phyloP scores from a whole-genome alignment of 2,113 vertebrate genomes.

The Tetrax tetrax region DNA sequence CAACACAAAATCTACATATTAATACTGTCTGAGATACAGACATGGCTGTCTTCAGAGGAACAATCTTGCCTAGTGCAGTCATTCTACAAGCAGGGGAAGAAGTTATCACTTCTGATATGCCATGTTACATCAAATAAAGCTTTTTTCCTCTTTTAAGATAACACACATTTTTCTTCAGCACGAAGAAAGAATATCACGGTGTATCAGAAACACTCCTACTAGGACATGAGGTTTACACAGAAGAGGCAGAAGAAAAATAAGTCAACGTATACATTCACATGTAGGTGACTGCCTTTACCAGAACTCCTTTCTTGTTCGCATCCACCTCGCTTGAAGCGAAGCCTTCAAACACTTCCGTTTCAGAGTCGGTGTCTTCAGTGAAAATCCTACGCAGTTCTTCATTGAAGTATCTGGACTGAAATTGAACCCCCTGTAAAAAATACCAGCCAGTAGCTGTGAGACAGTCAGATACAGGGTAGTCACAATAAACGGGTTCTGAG shows the following conservation, averaged over 20 bases:
- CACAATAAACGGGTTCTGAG: neutral
- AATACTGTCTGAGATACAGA: neutral
- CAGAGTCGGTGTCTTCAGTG: slow-evolving; percentile 89
- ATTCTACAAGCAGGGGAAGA: neutral
- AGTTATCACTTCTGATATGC: neutral
- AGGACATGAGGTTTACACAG: neutral
- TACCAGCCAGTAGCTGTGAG: neutral
- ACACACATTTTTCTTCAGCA: neutral
- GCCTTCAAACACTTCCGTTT: slow-evolving; percentile 86
- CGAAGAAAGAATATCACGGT: neutral
- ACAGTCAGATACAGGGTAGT: neutral
- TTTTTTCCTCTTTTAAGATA: neutral
- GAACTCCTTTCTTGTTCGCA: slow-evolving; percentile 45
- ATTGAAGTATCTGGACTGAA: slow-evolving; percentile 83
- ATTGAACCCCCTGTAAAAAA: slow-evolving; percentile 70
- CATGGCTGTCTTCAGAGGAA: neutral
- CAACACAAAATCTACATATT: neutral
- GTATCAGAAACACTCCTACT: neutral
- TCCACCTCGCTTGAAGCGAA: slow-evolving; percentile 74
- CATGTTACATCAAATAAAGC: neutral
- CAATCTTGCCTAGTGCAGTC: neutral
- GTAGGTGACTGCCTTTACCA: slow-evolving; percentile 40
- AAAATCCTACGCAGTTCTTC: slow-evolving; percentile 86
- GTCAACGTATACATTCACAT: neutral
- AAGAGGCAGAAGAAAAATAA: neutral